These are phyloP conservation scores for Eurytoma californica DNA, from an alignment of 2,888 invertebrate genomes.

Conservation along the genomic window DNA sequence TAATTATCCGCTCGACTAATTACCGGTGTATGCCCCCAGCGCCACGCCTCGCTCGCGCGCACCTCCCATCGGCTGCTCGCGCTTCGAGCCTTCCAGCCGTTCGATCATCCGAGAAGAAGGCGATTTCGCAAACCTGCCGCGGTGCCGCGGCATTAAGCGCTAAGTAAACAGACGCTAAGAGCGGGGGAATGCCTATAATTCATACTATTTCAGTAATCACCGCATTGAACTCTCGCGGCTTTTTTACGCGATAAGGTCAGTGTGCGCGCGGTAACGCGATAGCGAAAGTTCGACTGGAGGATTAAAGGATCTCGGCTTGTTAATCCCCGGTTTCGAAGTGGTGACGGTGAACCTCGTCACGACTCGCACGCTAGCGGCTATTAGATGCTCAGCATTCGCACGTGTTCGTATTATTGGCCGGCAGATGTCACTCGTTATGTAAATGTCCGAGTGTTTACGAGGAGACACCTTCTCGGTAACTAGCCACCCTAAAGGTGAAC, in stretches of 20 bases:
- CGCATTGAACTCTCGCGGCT: no score
- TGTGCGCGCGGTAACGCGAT: no score
- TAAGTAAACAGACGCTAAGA: no score
- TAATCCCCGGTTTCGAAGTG: background rate
- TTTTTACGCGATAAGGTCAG: no score
- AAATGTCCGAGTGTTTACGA: slow-evolving; percentile 72
- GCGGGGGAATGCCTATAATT: no score
- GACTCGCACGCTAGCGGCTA: slow-evolving; percentile 10
- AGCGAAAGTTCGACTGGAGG: background rate
- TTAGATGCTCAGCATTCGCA: slow-evolving; percentile 29
- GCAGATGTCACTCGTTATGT: slow-evolving; percentile 74
- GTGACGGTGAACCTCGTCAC: slow-evolving; percentile 24
- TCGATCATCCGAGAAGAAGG: background rate
- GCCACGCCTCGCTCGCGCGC: slow-evolving; percentile 21
- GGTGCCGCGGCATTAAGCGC: no score
- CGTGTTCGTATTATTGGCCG: slow-evolving; percentile 66
- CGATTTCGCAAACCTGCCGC: no score
- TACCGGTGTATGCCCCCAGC: background rate
- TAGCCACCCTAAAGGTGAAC: slow-evolving; percentile 1
- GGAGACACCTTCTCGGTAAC: slow-evolving; percentile 67
- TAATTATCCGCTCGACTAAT: slow-evolving; percentile 65
- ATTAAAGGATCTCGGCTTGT: slow-evolving; percentile 35
- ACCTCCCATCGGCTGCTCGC: background rate
- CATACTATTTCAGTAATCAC: no score
- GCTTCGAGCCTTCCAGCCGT: background rate